Base-by-base conservation (phyloP, 2,888 invertebrate species). In the Clostera curtula region DNA sequence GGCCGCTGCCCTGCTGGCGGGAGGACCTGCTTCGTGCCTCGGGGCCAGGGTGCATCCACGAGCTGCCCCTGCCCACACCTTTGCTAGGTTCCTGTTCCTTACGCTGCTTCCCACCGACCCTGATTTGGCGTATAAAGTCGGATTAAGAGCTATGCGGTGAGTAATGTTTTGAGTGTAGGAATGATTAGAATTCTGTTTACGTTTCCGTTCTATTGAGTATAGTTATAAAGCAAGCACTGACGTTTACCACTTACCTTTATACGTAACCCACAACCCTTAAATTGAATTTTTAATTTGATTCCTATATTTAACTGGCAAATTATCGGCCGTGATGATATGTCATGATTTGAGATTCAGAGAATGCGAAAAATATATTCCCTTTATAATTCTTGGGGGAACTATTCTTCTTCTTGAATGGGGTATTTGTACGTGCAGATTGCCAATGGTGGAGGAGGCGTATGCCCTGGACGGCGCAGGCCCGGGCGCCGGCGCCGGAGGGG, bases 61-160 rank as follows among this genome's bases (percentile, higher is more conserved):
- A 48, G 91, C 92, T 18, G 90, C 92, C 43, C 93, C 94, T 9
- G 93, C 93, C 86, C 93, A 94, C 63, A 93, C 92, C 19, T 93
- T 93, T 72, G 93, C 93, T 5, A 70, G 91, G 41, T 93, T 90
- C 71, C 85, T 93, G 40, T 94, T 94, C 80, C 87, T 91, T 14
- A 89, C 92, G 12, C 80, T 94, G 40, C 80, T 93, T 49, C 89
- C 90, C 23, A 87, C 88, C 41, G 91, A 93, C 61, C 87, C 90
- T 0, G 93, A 93, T 53, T 82, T 94, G 40, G 93, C 93, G 1
- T 94, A 93, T 61, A 86, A 90, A 36, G 90, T 93, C 6, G 93
- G 93, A 0, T 67, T 93, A 20, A 68, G 93, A 23, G 93, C 93
- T 14, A 92, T 94, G 91, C 69, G 82, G 79, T 76, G 4, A 9